Percentiles rank a stretch among this genome's conserved stretches.
Evolutionary conservation across 2,113 vertebrate species (phyloP).

Genomic region (Embiotoca jacksoni): DNA sequence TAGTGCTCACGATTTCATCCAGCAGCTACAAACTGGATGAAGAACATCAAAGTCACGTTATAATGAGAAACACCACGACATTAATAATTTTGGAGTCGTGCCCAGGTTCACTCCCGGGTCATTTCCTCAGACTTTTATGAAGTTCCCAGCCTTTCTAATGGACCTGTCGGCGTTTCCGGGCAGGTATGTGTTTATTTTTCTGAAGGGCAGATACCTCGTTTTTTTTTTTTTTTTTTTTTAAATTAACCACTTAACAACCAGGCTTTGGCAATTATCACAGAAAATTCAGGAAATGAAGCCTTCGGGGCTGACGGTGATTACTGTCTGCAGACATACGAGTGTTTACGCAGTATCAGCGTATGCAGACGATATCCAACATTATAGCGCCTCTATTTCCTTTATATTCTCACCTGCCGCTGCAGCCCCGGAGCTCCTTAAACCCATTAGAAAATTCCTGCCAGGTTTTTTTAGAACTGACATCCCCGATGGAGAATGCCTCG

Average conservation of each 20-base stretch:
- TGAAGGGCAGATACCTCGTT: neutral
- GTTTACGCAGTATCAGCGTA: no score
- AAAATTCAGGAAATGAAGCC: neutral
- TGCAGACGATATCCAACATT: neutral
- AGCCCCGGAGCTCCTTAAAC: conserved; percentile 14
- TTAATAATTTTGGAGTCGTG: conserved; percentile 37
- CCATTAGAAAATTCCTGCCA: neutral
- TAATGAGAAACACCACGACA: neutral
- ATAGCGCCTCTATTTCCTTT: neutral
- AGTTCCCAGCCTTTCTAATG: conserved; percentile 14
- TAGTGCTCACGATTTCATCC: neutral
- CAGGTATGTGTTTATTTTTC: neutral
- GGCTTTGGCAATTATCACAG: neutral
- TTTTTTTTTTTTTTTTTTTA: neutral
- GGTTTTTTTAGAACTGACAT: neutral
- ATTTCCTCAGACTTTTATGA: conserved; percentile 17
- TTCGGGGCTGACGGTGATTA: neutral
- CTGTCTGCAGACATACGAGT: neutral
- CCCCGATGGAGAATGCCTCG: neutral
- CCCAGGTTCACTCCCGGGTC: conserved; percentile 15
- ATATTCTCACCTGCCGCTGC: no score
- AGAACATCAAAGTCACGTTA: conserved; percentile 4
- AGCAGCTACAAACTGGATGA: neutral
- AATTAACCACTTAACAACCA: neutral
- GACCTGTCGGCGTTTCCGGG: neutral